Evolutionary conservation across 53 echinoderm and acorn worm species (phyloP), one percentile per base, ranked within the genome.

Genomic region (Astropecten irregularis): DNA sequence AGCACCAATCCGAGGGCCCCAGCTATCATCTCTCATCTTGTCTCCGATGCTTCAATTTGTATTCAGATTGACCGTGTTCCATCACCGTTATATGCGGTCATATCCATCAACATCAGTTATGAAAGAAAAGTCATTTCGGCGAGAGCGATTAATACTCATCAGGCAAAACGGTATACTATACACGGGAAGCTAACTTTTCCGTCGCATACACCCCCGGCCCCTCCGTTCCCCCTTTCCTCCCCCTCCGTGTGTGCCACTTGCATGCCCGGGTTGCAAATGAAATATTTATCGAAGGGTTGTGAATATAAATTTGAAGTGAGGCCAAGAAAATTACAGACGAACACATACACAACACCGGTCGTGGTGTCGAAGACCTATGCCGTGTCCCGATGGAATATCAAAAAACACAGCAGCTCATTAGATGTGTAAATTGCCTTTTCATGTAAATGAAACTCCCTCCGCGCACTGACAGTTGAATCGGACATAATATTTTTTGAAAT

Each of bases 401-500:
- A 19, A 51, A 64, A 64, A 42, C 42, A 42, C 56, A 42, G 28
- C 74, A 40, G 74, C 74, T 74, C 74, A 74, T 74, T 39, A 74
- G 74, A 74, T 57, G 74, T 74, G 74, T 74, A 74, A 74, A 74
- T 74, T 74, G 58, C 74, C 40, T 74, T 74, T 74, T 74, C 74
- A 74, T 74, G 74, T 74, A 74, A 74, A 74, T 74, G 57, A 15
- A 38, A 23, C 38, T 29, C n/a, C 56, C 21, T 74, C 40, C 55
- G 11, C 55, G 11, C 55, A 26, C 26, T 14, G 39, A 25, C 74
- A 26, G 35, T 26, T 19, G 55, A 55, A 74, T 40, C 20, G 27
- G 56, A 38, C 74, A 74, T 74, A 57, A 6, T n/a, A n/a, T n/a
- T n/a, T n/a, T 71, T 71, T 51, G 50, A 50, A 71, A 71, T 56